These are phyloP conservation scores for Botia almorhae DNA, from an alignment of 2,797 vertebrate species.

Conservation along the genomic window DNA sequence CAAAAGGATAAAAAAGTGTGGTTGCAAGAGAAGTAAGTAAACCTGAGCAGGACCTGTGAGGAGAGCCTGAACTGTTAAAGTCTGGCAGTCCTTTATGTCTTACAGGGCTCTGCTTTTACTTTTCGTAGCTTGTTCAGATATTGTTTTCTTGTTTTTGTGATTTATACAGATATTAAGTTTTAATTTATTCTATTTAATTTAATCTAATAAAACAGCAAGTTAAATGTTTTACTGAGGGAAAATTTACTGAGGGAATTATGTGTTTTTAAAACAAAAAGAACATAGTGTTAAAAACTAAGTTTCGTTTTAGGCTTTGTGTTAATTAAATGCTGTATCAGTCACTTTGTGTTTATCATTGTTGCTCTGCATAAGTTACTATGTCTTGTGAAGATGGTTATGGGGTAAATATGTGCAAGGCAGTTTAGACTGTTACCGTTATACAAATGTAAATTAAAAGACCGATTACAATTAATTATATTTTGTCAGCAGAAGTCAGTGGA, in stretches of 20 bases:
- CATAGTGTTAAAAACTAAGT: too few species aligned
- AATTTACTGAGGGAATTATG: too few species aligned
- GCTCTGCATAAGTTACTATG: too few species aligned
- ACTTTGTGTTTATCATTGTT: neutral
- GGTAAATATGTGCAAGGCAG: too few species aligned
- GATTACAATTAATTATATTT: neutral
- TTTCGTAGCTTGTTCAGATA: neutral
- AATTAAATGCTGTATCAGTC: neutral
- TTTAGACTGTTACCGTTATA: neutral
- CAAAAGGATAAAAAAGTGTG: constrained; percentile 99
- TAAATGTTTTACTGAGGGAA: too few species aligned
- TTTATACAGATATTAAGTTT: too few species aligned
- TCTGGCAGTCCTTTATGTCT: neutral
- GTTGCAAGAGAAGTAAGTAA: constrained; percentile 99
- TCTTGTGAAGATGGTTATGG: too few species aligned
- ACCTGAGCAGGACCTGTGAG: constrained; percentile 19
- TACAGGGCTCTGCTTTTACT: too few species aligned
- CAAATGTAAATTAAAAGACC: neutral
- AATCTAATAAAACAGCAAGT: too few species aligned
- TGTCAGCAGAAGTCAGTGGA: too few species aligned
- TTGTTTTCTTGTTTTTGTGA: neutral
- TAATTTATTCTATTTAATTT: too few species aligned
- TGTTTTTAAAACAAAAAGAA: neutral
- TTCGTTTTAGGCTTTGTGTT: neutral
- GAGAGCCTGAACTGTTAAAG: neutral